phyloP scores from a whole-genome alignment of 2,797 vertebrate genomes.

The Sebastes wilsoni region DNA sequence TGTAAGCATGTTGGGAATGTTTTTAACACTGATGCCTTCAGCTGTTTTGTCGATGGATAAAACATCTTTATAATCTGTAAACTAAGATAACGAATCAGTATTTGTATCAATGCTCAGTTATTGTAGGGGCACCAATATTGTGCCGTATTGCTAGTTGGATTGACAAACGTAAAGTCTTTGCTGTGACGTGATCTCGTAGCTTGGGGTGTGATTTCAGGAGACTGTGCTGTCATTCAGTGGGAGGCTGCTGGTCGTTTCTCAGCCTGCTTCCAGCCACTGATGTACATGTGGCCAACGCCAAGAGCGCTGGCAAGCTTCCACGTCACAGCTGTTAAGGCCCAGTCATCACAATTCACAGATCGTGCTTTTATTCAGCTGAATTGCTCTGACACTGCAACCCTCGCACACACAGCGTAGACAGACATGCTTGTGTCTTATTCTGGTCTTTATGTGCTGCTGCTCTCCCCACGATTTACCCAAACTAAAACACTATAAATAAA shows the following conservation, averaged over 20 bases:
- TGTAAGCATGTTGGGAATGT: neutral
- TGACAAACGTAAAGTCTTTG: neutral
- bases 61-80: neutral
- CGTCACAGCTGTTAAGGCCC: neutral
- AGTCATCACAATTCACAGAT: conserved; percentile 7
- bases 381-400: neutral
- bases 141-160: no score
- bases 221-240: neutral
- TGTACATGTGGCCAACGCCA: neutral
- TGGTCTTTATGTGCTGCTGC: neutral
- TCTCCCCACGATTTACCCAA: neutral
- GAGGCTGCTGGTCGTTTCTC: neutral
- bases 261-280: neutral
- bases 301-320: conserved; percentile 8
- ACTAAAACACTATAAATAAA: neutral
- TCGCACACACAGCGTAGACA: neutral
- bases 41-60: neutral
- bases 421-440: neutral
- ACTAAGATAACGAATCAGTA: no score
- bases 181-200: neutral
- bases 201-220: neutral
- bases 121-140: neutral
- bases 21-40: neutral
- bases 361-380: neutral
- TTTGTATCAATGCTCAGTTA: no score